Evolutionary conservation across 2,888 invertebrate genomes (phyloP).

Genomic region (Syrphus vitripennis): DNA sequence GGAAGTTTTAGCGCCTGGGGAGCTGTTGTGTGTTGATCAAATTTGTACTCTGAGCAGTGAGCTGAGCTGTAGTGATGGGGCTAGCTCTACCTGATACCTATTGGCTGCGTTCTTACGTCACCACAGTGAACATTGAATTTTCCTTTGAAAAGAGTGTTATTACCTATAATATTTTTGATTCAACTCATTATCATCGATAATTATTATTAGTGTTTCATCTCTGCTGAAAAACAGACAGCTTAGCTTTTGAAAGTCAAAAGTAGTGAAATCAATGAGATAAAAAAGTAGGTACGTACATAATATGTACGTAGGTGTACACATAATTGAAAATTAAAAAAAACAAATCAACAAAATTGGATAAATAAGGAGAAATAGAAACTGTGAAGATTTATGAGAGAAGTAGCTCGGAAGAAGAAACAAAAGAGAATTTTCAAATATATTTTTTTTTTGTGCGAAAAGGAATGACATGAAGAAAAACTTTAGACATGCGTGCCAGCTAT

Average conservation of each 20-base stretch:
- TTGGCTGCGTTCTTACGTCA: slow-evolving; percentile 35
- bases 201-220: neutral
- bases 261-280: slow-evolving; percentile 45
- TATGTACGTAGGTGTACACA: neutral
- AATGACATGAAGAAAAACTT: slow-evolving; percentile 11
- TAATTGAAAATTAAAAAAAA: slow-evolving; percentile 15
- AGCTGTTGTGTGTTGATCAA: neutral
- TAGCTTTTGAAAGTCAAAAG: neutral
- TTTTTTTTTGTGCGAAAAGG: neutral
- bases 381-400: slow-evolving; percentile 11
- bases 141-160: neutral
- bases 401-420: neutral
- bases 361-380: neutral
- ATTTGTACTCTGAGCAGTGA: neutral
- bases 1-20: slow-evolving; percentile 13
- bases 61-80: neutral
- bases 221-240: neutral
- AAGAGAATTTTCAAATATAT: neutral
- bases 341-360: slow-evolving; percentile 27
- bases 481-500: slow-evolving; percentile 45
- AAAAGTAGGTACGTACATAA: neutral
- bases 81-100: neutral
- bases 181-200: neutral
- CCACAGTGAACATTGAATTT: slow-evolving; percentile 3
- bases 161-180: neutral